A percentile compares a stretch with the other conserved stretches of the same genome.
phyloP scores from a whole-genome alignment of 2,888 invertebrate species.

The Papilio demoleus region DNA sequence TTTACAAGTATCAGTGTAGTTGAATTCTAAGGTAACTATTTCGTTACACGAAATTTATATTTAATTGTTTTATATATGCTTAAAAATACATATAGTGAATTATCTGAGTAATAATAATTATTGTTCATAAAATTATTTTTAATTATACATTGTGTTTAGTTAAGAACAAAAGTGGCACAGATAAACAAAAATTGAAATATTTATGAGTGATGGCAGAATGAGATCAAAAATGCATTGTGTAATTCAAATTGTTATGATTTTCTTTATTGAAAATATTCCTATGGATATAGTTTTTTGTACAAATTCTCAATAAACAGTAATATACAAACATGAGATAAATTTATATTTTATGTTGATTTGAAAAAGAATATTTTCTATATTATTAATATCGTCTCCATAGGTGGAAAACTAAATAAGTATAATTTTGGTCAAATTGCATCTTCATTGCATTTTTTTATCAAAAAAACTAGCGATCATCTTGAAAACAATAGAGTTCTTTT shows the following conservation, averaged over 20 bases:
- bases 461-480: no score
- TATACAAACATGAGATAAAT: no score
- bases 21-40: neutral
- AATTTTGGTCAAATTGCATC: neutral
- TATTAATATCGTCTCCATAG: no score
- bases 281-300: no score
- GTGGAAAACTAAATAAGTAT: no score
- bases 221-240: neutral
- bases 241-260: neutral
- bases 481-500: no score
- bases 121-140: neutral
- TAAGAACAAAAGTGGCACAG: neutral
- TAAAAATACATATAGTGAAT: neutral
- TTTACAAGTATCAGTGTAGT: no score
- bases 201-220: neutral
- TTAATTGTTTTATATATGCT: neutral
- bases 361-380: no score
- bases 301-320: no score
- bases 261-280: no score
- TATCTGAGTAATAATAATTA: neutral
- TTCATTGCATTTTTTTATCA: neutral
- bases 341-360: no score
- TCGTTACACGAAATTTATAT: neutral
- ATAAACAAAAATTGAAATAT: neutral
- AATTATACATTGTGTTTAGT: neutral